Evolutionary conservation across 1,140 invertebrate species (phyloP).

Genomic region (Lasioglossum albipes): DNA sequence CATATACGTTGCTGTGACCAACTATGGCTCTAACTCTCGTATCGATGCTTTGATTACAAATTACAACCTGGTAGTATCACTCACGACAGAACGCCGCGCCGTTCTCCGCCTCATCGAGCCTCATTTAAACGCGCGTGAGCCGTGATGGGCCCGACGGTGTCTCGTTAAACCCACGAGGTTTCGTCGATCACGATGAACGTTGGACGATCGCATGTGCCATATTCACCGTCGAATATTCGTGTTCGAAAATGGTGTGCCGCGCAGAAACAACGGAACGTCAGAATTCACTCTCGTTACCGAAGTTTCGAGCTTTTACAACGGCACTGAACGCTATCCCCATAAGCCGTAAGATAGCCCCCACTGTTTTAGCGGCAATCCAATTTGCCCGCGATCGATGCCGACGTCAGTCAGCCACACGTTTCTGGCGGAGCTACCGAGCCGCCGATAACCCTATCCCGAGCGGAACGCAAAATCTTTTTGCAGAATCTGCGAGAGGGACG

Average conservation of each 20-base stretch:
- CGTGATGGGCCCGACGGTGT: neutral
- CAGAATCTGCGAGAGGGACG: neutral
- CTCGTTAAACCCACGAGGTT: conserved; percentile 18
- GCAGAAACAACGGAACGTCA: neutral
- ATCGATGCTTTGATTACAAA: too few relatives aligned
- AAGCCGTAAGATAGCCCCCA: conserved; percentile 37
- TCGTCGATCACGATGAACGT: conserved; percentile 21
- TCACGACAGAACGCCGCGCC: neutral
- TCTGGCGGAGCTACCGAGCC: neutral
- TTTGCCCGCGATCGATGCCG: conserved; percentile 56
- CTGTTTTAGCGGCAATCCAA: conserved; percentile 60
- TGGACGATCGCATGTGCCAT: conserved; percentile 23
- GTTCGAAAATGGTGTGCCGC: neutral
- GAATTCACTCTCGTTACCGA: conserved; percentile 52
- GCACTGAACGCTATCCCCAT: conserved; percentile 42
- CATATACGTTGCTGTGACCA: too few relatives aligned
- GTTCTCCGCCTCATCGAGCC: neutral
- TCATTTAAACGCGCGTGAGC: conserved; percentile 27
- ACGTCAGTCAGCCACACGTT: conserved; percentile 34
- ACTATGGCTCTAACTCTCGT: too few relatives aligned
- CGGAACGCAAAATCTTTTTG: conserved; percentile 9
- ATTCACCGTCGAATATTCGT: conserved; percentile 23
- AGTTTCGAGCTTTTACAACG: conserved; percentile 41
- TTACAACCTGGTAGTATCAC: too few relatives aligned
- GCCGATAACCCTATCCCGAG: conserved; percentile 12